Conservation (phyloP, 2,888 invertebrate species). For the Ophion obscuratus region DNA sequence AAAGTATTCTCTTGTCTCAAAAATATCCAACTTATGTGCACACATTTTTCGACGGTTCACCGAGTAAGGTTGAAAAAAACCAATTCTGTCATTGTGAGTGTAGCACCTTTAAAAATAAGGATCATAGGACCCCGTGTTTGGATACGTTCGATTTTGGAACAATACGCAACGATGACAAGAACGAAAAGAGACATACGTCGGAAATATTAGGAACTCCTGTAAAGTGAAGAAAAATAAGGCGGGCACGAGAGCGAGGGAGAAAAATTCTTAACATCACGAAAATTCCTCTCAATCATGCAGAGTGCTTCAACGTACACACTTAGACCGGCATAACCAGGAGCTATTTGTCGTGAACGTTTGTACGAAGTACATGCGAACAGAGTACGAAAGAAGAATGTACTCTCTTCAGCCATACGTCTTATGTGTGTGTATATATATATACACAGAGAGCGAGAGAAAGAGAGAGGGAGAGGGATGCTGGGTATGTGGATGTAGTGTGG, state of each 20-base stretch:
- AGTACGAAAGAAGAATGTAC: conserved; percentile 49
- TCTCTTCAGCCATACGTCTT: conserved; percentile 24
- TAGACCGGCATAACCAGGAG: conserved; percentile 44
- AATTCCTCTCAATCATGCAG: conserved; percentile 62
- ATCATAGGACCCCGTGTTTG: not conserved
- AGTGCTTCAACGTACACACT: conserved; percentile 52
- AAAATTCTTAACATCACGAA: conserved; percentile 58
- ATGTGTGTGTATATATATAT: not conserved
- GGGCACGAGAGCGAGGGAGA: not conserved
- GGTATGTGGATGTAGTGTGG: too few species aligned
- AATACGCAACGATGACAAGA: conserved; percentile 10
- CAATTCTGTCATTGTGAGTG: too few species aligned
- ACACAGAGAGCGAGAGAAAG: not conserved
- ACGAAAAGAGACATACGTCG: conserved; percentile 8
- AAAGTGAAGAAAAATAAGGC: conserved; percentile 25
- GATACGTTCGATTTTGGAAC: conserved; percentile 26
- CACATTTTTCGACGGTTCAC: too few species aligned
- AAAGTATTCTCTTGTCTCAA: too few species aligned
- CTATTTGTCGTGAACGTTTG: conserved; percentile 58
- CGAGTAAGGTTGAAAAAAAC: too few species aligned
- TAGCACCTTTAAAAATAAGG: too few species aligned
- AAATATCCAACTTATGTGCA: too few species aligned
- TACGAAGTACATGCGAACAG: conserved; percentile 42
- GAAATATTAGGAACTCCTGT: conserved; percentile 28
- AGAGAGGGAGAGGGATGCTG: not conserved